Percentiles rank a stretch among this genome's conserved stretches.
phyloP scores from a whole-genome alignment of 2,797 vertebrate genomes.

The Enteromius viviparus region DNA sequence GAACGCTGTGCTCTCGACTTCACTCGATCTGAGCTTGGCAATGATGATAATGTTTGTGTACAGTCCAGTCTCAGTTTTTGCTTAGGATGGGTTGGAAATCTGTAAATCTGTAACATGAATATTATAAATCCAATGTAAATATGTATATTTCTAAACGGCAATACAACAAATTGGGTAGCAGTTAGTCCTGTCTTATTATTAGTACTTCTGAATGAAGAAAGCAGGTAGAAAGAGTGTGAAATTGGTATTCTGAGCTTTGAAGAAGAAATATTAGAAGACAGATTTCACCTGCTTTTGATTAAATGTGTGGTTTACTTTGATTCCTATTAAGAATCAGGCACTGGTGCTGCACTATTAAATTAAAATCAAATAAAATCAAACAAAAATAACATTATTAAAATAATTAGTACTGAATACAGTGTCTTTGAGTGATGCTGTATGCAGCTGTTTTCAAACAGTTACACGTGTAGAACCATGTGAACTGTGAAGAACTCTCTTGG shows the following conservation, averaged over 20 bases:
- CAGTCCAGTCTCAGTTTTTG: not conserved
- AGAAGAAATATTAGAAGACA: not conserved
- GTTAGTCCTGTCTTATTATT: not conserved
- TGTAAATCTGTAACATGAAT: not conserved
- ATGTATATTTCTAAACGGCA: not conserved
- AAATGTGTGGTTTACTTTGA: not conserved
- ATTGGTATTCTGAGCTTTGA: not conserved
- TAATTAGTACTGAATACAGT: not conserved
- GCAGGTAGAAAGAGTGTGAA: not conserved
- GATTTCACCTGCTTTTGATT: not conserved
- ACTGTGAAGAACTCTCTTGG: not conserved
- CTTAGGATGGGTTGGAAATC: not conserved
- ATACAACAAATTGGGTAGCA: not conserved
- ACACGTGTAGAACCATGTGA: not conserved
- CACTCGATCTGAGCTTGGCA: not conserved
- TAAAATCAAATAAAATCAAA: not conserved
- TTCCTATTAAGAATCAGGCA: not conserved
- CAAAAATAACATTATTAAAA: not conserved
- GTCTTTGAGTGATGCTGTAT: not conserved
- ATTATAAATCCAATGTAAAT: not conserved
- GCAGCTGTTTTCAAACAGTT: not conserved
- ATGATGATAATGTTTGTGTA: not conserved
- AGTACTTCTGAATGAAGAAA: not conserved
- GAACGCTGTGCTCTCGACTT: not conserved
- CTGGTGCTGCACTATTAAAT: not conserved